A percentile compares a stretch with the other conserved stretches of the same genome.
Conservation (phyloP, 1,140 invertebrate species). For the Globodera rostochiensis region DNA sequence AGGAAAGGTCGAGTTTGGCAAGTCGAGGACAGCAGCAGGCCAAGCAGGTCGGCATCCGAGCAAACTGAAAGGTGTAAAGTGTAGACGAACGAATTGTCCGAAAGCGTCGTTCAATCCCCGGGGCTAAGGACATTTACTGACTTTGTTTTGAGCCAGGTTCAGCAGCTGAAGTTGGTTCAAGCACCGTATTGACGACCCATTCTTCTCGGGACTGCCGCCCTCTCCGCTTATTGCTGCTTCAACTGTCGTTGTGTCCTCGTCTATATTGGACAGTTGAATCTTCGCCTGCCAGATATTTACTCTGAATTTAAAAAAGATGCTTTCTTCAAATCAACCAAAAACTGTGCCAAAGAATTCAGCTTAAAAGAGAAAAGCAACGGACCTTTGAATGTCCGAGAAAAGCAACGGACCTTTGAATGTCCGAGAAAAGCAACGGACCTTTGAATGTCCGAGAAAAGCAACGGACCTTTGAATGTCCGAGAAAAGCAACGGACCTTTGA, state of each 20-base stretch:
- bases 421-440: no score
- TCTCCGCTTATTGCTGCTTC: conserved; percentile 14
- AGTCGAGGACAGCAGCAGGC: conserved; percentile 84
- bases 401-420: conserved; percentile 1
- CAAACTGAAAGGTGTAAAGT: conserved; percentile 25
- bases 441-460: conserved; percentile 1
- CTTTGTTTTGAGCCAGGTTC: conserved; percentile 82
- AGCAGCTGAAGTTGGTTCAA: conserved; percentile 74
- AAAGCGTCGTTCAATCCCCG: no score
- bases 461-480: conserved; percentile 4
- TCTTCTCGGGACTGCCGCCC: conserved; percentile 3
- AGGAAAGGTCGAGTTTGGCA: conserved; percentile 83
- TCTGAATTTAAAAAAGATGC: conserved; percentile 20
- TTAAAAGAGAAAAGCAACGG: neutral
- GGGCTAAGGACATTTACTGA: conserved; percentile 74
- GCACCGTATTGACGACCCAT: neutral
- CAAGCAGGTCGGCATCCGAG: conserved; percentile 78
- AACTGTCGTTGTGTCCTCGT: conserved; percentile 52
- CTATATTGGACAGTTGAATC: conserved; percentile 62
- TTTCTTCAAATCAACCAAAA: no score
- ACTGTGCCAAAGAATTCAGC: no score
- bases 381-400: conserved; percentile 8
- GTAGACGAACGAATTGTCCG: no score
- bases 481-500: neutral
- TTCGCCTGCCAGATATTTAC: conserved; percentile 60